A percentile compares a stretch with the other conserved stretches of the same genome.
Evolutionary conservation across 1,140 invertebrate species (phyloP).

Genomic region (Diploscapter pachys): DNA sequence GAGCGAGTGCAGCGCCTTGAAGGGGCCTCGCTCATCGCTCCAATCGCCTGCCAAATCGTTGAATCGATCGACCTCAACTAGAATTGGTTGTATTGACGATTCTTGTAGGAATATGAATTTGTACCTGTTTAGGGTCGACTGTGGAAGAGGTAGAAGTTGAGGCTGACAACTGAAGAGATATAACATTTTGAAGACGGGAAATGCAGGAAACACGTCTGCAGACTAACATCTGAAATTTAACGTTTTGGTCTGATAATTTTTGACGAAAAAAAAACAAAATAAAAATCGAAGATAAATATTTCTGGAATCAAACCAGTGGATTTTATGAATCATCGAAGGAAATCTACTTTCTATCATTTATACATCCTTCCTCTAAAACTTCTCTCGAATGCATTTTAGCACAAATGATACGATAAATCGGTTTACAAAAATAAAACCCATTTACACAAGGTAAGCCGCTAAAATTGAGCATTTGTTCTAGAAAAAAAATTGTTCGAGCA

Average conservation of each 20-base stretch:
- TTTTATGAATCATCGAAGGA: too few relatives aligned
- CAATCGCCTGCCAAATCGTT: conserved; percentile 39
- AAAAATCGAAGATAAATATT: not conserved
- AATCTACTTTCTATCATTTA: too few relatives aligned
- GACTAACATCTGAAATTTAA: conserved; percentile 12
- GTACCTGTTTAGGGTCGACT: conserved; percentile 16
- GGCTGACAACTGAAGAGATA: conserved; percentile 11
- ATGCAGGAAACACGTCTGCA: not conserved
- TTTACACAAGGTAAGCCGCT: too few relatives aligned
- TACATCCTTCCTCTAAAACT: too few relatives aligned
- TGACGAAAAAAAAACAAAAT: conserved; percentile 5
- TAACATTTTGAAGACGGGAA: not conserved
- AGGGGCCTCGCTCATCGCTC: conserved; percentile 46
- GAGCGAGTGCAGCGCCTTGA: conserved; percentile 52
- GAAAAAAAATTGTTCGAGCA: too few relatives aligned
- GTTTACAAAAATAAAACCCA: too few relatives aligned
- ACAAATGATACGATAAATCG: too few relatives aligned
- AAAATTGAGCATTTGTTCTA: too few relatives aligned
- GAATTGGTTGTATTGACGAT: too few relatives aligned
- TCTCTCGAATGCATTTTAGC: too few relatives aligned
- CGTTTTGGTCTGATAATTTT: conserved; percentile 15
- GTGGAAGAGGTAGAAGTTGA: conserved; percentile 16
- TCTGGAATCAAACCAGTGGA: too few relatives aligned
- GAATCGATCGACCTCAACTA: conserved; percentile 33
- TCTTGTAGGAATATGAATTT: not conserved